Base-by-base conservation (phyloP, 2,113 vertebrate species). In the Lates calcarifer region DNA sequence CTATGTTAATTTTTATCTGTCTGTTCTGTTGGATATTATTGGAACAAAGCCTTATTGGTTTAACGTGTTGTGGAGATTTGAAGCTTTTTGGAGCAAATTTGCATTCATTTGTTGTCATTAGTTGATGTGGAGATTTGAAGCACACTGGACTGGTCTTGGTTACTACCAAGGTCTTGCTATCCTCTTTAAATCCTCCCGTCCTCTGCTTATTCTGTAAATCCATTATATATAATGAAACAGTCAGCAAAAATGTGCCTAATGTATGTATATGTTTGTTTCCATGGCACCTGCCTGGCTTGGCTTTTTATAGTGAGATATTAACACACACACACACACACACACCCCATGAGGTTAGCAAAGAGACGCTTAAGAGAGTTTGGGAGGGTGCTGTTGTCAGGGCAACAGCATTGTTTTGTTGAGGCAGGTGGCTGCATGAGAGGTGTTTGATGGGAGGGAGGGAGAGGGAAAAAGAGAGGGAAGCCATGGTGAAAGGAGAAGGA, bases 341-440 rank as follows among this genome's bases (percentile, higher is more conserved):
- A 53, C 79, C 81, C 43, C 57, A 45, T 69, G 87, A 70, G 68
- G 57, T 81, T 72, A 62, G 71, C 68, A 78, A 74, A 72, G 72
- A 62, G 67, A 60, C 9, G 45, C 77, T 85, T 70, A 66, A 79
- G 82, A 87, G 87, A 55, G 76, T 74, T 64, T 84, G 80, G 66
- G 88, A 87, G 87, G 87, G 76, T 24, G 62, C 51, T 86, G 91
- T 95, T 92, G 84, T 81, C 91, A 67, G 51, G 91, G 84, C 55
- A 87, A 92, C 87, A 4, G n/a, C 73, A 89, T 92, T 93, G 92
- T 92, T 91, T 90, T 67, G 86, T 68, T 43, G 87, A 84, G 77
- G 55, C 91, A 92, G 89, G 90, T 86, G 89, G 85, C 84, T 88
- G 88, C 79, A 73, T 24, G 69, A 86, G 76, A 74, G 11, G 43